A percentile compares a stretch with the other conserved stretches of the same genome.
These are phyloP conservation scores for Bombus terrestris DNA, from an alignment of 1,140 invertebrate genomes.

Conservation along the genomic window DNA sequence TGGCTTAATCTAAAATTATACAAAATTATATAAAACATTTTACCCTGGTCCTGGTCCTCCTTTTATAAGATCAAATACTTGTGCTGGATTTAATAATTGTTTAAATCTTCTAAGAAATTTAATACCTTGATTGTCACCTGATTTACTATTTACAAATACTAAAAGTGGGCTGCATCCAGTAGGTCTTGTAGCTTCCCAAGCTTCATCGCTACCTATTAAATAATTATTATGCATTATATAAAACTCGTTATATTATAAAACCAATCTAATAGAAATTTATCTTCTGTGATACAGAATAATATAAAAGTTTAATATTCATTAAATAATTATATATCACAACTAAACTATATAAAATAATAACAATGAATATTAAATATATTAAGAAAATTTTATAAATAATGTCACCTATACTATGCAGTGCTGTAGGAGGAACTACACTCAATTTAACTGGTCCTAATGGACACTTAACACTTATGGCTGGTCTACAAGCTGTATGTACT, in stretches of 20 bases:
- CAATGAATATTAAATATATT: background rate
- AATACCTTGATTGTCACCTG: conserved; percentile 98
- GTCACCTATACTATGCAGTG: conserved; percentile 94
- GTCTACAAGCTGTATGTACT: conserved; percentile 94
- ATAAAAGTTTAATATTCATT: background rate
- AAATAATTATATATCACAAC: conserved; percentile 14
- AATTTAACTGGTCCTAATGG: conserved; percentile 93
- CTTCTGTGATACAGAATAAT: background rate
- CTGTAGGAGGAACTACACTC: conserved; percentile 96
- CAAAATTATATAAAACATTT: conserved; percentile 60
- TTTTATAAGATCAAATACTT: conserved; percentile 98
- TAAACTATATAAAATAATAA: background rate
- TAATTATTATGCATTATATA: conserved; percentile 11
- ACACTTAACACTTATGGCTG: conserved; percentile 88
- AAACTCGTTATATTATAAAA: background rate
- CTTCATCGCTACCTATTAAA: conserved; percentile 88
- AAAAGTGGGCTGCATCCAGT: conserved; percentile 93
- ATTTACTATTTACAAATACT: conserved; percentile 98
- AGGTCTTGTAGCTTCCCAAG: conserved; percentile 93
- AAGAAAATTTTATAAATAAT: background rate
- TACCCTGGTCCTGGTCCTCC: conserved; percentile 94
- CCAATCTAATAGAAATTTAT: background rate
- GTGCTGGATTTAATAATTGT: conserved; percentile 97
- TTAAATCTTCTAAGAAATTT: conserved; percentile 98
- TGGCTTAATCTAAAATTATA: background rate